Evolutionary conservation across 2,113 vertebrate genomes (phyloP).

Genomic region (Monopterus albus): DNA sequence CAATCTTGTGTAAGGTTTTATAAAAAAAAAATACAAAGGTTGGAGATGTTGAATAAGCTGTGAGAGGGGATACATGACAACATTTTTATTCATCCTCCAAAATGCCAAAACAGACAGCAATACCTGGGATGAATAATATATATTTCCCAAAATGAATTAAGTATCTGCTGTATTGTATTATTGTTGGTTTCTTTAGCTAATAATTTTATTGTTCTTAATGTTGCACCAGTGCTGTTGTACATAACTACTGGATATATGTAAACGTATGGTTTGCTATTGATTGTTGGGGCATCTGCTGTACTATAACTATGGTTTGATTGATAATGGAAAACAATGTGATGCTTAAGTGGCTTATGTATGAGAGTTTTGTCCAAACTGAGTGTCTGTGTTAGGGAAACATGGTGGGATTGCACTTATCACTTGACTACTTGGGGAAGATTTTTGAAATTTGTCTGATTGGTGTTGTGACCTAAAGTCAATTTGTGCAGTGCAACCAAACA

Average conservation of each 20-base stretch:
- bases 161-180: constrained; percentile 81
- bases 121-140: constrained; percentile 73
- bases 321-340: constrained; percentile 67
- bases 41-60: constrained; percentile 63
- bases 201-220: constrained; percentile 56
- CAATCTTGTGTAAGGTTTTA: constrained; percentile 35
- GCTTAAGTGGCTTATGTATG: constrained; percentile 60
- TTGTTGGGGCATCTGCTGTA: constrained; percentile 73
- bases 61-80: constrained; percentile 52
- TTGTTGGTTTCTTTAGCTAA: constrained; percentile 74
- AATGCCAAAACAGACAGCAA: constrained; percentile 75
- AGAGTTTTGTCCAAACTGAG: constrained; percentile 60
- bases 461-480: constrained; percentile 62
- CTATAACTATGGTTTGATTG: constrained; percentile 65
- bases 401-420: constrained; percentile 73
- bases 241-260: constrained; percentile 73
- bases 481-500: constrained; percentile 74
- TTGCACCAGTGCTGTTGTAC: constrained; percentile 75
- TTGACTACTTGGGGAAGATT: constrained; percentile 78
- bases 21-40: constrained; percentile 26
- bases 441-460: constrained; percentile 49
- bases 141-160: constrained; percentile 72
- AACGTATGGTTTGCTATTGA: constrained; percentile 58
- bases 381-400: constrained; percentile 52
- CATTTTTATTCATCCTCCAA: constrained; percentile 58